Conservation (phyloP, 2,113 vertebrate species). For the Vidua macroura region DNA sequence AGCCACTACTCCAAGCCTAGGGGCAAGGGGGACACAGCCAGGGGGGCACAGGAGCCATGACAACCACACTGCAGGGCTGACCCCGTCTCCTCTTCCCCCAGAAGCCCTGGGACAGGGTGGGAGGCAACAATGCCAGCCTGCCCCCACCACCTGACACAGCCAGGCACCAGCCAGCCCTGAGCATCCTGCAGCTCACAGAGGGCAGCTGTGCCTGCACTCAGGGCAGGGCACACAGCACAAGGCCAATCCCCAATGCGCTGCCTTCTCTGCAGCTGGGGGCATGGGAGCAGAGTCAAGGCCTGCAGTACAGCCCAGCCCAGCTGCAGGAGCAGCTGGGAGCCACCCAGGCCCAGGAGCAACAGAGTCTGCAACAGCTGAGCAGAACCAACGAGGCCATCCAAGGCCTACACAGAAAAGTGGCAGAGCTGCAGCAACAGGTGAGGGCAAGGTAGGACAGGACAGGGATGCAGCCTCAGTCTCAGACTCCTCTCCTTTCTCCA, state of each 20-base stretch:
- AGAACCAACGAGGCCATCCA: conserved; percentile 27
- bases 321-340: conserved; percentile 61
- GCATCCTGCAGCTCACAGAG: conserved; percentile 7
- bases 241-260: not conserved
- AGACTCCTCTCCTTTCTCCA: not conserved
- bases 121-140: not conserved
- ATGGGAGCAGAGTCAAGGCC: not conserved
- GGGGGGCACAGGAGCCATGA: not conserved
- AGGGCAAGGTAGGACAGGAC: not conserved
- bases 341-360: not conserved
- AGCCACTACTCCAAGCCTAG: too few relatives aligned
- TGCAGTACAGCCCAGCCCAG: not conserved
- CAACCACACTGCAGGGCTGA: not conserved
- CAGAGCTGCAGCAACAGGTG: conserved; percentile 66
- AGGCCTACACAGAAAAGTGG: conserved; percentile 49
- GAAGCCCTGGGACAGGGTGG: not conserved
- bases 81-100: not conserved
- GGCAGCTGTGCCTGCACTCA: conserved; percentile 22
- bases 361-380: not conserved
- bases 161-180: conserved; percentile 28
- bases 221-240: conserved; percentile 26
- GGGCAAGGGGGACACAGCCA: not conserved
- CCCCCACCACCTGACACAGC: not conserved
- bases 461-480: not conserved
- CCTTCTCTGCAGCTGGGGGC: not conserved